phyloP scores from a whole-genome alignment of 2,113 vertebrate species.

The Bos javanicus region DNA sequence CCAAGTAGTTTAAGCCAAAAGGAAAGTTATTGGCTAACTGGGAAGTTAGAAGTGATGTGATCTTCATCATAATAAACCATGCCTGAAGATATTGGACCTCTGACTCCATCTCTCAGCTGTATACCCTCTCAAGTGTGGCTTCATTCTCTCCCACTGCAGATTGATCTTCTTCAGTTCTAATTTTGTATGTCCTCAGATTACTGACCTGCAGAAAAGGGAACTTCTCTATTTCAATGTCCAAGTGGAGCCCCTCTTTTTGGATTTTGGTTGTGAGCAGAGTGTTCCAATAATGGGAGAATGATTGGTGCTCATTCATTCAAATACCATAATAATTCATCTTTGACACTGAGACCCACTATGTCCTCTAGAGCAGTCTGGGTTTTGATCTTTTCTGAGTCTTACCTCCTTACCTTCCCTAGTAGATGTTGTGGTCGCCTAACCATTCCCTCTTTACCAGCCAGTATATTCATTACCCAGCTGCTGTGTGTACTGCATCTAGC shows the following conservation, averaged over 20 bases:
- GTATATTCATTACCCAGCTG: not conserved
- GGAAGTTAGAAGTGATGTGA: not conserved
- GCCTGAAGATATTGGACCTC: not conserved
- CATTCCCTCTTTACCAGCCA: not conserved
- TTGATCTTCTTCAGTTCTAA: not conserved
- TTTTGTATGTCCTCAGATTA: not conserved
- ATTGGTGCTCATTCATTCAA: not conserved
- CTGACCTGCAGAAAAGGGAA: not conserved
- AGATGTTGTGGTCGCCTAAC: not conserved
- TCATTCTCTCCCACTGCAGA: conserved; percentile 15
- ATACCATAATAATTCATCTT: not conserved
- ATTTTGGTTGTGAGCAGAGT: not conserved
- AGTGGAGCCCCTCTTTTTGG: not conserved
- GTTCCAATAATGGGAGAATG: not conserved
- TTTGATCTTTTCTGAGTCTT: not conserved
- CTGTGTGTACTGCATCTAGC: not conserved
- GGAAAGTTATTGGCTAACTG: not conserved
- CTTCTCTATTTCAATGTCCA: not conserved
- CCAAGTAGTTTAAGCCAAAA: not conserved
- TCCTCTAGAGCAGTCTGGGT: not conserved
- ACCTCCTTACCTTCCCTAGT: not conserved
- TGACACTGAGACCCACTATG: not conserved
- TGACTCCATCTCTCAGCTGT: not conserved
- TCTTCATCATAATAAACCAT: not conserved
- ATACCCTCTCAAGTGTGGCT: not conserved